Evolutionary conservation across 2,113 vertebrate genomes (phyloP).

Genomic region (Nyctibius bracteatus): DNA sequence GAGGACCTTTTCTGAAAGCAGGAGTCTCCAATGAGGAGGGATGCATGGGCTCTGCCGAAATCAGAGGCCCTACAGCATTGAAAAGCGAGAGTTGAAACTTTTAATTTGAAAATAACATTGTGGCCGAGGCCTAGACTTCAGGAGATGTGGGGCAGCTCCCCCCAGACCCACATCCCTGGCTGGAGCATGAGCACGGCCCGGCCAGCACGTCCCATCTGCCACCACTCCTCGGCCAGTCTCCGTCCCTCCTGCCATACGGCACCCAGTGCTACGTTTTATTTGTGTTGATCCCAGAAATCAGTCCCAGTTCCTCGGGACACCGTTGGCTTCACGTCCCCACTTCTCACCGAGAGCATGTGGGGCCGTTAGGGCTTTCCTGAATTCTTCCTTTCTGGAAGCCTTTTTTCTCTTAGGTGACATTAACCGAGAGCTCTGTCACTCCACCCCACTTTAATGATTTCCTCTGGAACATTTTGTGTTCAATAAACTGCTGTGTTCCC

Average conservation of each 20-base stretch:
- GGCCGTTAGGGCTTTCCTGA: neutral
- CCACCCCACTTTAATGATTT: constrained; percentile 5
- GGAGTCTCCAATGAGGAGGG: accelerated
- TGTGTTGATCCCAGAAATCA: neutral
- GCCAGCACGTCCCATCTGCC: neutral
- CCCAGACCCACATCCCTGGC: neutral
- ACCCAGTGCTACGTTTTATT: accelerated
- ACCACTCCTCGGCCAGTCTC: neutral
- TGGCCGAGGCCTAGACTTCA: neutral
- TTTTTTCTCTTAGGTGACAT: constrained; percentile 1
- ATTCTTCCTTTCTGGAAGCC: constrained; percentile 1
- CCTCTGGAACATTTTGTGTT: neutral
- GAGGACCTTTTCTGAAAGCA: neutral
- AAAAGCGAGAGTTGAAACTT: neutral
- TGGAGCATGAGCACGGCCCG: neutral
- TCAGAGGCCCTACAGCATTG: neutral
- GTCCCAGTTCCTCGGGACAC: accelerated
- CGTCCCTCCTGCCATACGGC: neutral
- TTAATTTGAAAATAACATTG: neutral
- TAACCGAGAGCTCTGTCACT: neutral
- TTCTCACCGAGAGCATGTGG: neutral
- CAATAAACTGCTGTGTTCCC: neutral
- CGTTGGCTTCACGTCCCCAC: accelerated
- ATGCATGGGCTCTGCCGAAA: neutral
- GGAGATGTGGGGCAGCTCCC: neutral